Evolutionary conservation across 2,888 invertebrate genomes (phyloP).

Genomic region (Dryobotodes eremita): DNA sequence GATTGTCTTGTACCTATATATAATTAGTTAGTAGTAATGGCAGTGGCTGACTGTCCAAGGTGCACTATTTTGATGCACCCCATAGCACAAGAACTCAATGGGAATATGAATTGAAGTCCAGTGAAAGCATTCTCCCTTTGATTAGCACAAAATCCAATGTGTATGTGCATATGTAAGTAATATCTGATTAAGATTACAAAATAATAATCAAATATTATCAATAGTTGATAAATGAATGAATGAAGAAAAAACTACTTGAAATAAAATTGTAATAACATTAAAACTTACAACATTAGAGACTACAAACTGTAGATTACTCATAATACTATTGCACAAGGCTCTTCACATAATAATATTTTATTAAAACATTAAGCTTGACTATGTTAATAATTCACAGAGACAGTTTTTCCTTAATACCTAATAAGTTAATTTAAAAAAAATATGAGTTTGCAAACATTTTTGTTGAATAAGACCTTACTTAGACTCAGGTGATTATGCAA

Average conservation of each 20-base stretch:
- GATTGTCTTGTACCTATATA: neutral
- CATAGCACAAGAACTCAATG: neutral
- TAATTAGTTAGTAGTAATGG: neutral
- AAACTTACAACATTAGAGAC: slow-evolving; percentile 4
- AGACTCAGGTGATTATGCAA: too few relatives aligned
- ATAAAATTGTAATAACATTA: slow-evolving; percentile 12
- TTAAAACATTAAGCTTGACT: neutral
- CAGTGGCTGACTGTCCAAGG: neutral
- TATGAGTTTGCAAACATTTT: neutral
- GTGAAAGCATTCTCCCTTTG: neutral
- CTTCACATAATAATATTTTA: slow-evolving; percentile 16
- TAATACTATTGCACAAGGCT: slow-evolving; percentile 29
- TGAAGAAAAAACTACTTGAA: neutral
- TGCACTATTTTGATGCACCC: slow-evolving; percentile 2
- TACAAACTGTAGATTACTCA: slow-evolving; percentile 21
- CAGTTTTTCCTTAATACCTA: slow-evolving; percentile 8
- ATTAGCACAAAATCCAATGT: neutral
- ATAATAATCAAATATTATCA: slow-evolving; percentile 12
- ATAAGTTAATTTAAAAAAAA: neutral
- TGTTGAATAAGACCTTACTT: neutral
- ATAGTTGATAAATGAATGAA: neutral
- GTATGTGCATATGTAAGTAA: neutral
- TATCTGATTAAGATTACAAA: slow-evolving; percentile 16
- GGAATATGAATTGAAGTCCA: slow-evolving; percentile 3
- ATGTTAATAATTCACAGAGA: neutral